Evolutionary conservation across 2,113 vertebrate species (phyloP).

Genomic region (Mionectes macconnelli): DNA sequence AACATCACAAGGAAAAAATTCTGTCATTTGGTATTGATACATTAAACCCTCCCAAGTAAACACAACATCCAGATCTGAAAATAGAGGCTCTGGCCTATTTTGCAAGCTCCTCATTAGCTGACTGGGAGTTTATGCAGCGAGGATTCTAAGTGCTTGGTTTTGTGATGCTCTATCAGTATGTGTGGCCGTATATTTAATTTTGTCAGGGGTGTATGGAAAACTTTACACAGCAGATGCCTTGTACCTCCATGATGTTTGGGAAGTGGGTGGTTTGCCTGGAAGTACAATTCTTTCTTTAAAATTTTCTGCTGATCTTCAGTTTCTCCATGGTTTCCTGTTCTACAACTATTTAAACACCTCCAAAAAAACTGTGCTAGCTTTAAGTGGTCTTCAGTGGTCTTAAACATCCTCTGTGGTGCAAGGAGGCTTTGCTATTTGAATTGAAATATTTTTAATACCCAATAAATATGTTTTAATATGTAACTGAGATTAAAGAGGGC

Average conservation of each 20-base stretch:
- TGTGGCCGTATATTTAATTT: slow-evolving; percentile 35
- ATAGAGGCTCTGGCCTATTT: slow-evolving; percentile 39
- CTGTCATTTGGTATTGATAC: slow-evolving; percentile 29
- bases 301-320: slow-evolving; percentile 8
- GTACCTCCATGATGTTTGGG: slow-evolving; percentile 36
- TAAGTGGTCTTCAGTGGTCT: neutral
- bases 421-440: neutral
- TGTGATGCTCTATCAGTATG: slow-evolving; percentile 3
- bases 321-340: slow-evolving; percentile 34
- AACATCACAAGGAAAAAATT: slow-evolving; percentile 21
- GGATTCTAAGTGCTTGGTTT: neutral
- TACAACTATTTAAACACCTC: neutral
- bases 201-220: slow-evolving; percentile 28
- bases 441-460: neutral
- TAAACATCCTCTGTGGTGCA: neutral
- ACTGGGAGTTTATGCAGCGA: neutral
- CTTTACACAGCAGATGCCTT: slow-evolving; percentile 35
- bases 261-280: slow-evolving; percentile 43
- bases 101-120: slow-evolving; percentile 8
- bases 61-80: slow-evolving; percentile 34
- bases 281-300: slow-evolving; percentile 25
- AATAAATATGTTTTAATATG: neutral
- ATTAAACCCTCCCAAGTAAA: slow-evolving; percentile 38
- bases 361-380: neutral
- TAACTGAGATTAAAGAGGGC: neutral